Evolutionary conservation across 1,140 invertebrate genomes (phyloP), one percentile per base, ranked within the genome.

Genomic region (Cardiocondyla obscurior): DNA sequence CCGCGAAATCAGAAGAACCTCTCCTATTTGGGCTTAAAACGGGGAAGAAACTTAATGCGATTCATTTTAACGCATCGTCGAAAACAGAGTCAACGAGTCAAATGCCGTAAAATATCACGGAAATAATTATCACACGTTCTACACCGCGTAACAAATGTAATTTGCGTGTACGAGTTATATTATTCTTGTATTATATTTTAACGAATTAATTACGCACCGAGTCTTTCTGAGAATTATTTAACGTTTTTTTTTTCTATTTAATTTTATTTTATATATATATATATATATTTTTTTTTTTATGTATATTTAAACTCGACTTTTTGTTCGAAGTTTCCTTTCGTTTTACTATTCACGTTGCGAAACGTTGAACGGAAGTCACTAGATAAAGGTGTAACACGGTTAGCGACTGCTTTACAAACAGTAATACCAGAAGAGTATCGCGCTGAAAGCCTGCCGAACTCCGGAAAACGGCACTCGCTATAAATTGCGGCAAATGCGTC

Each of bases 361-460:
- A 67, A 77, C 42, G 10, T 49, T 64, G 30, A n/a, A 36, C 72
- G 42, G 42, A 44, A 64, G 44, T 53, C 16, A 12, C 44, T 28
- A 28, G 60, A 67, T 77, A 67, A 77, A 67, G 74, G 60, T 25
- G 60, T 77, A 67, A 77, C 60, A 22, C 12, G 39, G 44, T 77
- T 77, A 77, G n/a, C 72, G 57, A 25, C 33, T n/a, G 16, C 46
- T 77, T 67, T 53, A 44, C 74, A 51, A 77, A 77, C 74, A 77
- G 42, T n/a, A n/a, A n/a, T n/a, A n/a, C n/a, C 55, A 67, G 64
- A 77, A 77, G 33, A 46, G 46, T 30, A 67, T 77, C 46, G 16
- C 74, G 60, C 1, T 53, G 74, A 77, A 77, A 77, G 74, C 53
- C 60, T 51, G 74, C 33, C 60, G 74, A 77, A 77, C 74, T 77